Conservation (phyloP, 2,113 vertebrate genomes). For the Cyprinodon variegatus region DNA sequence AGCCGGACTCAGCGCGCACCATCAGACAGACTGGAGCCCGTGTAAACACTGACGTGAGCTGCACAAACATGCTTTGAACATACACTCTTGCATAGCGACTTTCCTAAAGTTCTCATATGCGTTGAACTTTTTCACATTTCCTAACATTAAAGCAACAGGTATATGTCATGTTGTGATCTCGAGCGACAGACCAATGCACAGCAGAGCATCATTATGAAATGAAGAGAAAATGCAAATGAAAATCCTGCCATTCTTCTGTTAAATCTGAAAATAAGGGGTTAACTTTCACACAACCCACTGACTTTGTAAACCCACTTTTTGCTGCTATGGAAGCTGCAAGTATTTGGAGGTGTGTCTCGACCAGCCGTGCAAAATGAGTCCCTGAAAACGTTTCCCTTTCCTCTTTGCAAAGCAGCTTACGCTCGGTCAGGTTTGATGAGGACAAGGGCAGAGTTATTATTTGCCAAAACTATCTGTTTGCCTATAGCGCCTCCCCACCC, state of each 20-base stretch:
- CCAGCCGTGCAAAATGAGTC: neutral
- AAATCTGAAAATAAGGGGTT: neutral
- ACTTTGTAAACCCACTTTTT: neutral
- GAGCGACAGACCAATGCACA: neutral
- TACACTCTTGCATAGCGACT: constrained; percentile 20
- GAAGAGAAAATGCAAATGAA: neutral
- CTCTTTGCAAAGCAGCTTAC: neutral
- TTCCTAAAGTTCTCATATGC: neutral
- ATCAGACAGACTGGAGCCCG: constrained; percentile 61
- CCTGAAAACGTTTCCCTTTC: neutral
- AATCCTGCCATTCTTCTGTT: neutral
- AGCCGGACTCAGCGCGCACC: constrained; percentile 46
- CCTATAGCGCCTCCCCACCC: no score
- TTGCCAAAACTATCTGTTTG: no score
- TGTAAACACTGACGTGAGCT: constrained; percentile 32
- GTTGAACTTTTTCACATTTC: neutral
- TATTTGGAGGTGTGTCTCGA: neutral
- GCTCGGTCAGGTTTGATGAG: neutral
- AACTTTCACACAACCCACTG: neutral
- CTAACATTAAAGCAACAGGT: neutral
- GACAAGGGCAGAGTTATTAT: no score
- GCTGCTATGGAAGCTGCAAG: neutral
- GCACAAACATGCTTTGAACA: constrained; percentile 27
- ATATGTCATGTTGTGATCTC: neutral
- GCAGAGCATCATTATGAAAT: neutral